These are phyloP conservation scores for Trichechus manatus DNA, from an alignment of 2,113 vertebrate genomes.

Conservation along the genomic window DNA sequence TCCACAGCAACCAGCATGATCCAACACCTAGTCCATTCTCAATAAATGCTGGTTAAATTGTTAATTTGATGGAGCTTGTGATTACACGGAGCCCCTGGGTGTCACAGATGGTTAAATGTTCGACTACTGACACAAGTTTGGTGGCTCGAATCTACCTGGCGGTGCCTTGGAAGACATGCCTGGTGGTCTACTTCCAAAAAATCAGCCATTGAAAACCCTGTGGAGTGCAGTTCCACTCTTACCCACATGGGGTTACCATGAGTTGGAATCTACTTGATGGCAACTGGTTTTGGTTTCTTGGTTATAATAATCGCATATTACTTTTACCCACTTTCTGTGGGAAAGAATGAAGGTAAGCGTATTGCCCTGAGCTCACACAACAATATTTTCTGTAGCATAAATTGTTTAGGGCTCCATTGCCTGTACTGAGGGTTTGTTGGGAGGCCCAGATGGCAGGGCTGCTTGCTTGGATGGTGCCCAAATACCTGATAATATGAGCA, in stretches of 20 bases:
- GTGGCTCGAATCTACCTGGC: no score
- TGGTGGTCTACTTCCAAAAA: no score
- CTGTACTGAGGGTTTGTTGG: neutral
- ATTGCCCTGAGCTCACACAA: neutral
- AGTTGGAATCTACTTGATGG: no score
- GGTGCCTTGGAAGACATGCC: no score
- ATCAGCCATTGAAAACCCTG: no score
- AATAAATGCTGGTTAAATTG: neutral
- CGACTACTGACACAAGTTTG: no score
- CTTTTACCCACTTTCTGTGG: neutral
- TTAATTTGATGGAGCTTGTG: neutral
- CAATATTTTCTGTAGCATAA: neutral
- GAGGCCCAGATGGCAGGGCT: neutral
- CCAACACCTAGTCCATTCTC: neutral
- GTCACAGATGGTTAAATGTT: no score
- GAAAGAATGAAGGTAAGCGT: neutral
- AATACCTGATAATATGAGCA: neutral
- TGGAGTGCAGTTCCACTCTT: no score
- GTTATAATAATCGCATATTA: neutral
- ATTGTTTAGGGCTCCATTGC: neutral
- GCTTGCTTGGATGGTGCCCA: neutral
- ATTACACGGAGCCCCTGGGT: neutral
- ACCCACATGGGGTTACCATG: no score
- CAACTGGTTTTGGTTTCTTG: neutral
- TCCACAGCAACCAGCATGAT: neutral